Percentiles rank a stretch among this genome's conserved stretches.
phyloP scores from a whole-genome alignment of 2,888 invertebrate species.

The Melipona beecheii region DNA sequence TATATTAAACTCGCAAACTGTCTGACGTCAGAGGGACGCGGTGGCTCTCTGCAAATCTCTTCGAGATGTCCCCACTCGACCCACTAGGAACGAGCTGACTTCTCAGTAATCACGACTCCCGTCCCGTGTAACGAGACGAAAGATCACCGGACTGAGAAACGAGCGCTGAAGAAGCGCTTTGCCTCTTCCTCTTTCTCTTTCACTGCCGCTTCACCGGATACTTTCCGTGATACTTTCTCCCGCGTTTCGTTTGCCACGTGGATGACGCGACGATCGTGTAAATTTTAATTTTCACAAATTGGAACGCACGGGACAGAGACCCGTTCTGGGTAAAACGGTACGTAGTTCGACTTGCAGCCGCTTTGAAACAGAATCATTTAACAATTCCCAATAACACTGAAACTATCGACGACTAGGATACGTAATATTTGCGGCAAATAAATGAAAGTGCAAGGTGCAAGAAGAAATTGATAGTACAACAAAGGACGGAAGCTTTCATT shows the following conservation, averaged over 20 bases:
- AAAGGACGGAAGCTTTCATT: no score
- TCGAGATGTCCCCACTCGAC: slow-evolving; percentile 3
- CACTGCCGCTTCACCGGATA: neutral
- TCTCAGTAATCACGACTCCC: slow-evolving; percentile 26
- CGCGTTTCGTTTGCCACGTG: no score
- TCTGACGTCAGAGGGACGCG: neutral
- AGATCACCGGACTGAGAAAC: no score
- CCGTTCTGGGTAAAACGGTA: no score
- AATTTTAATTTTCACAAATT: no score
- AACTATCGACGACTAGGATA: no score
- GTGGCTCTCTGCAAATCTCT: neutral
- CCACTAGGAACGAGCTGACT: slow-evolving; percentile 7
- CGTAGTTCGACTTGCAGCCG: neutral
- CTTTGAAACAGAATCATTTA: neutral
- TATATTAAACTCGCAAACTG: slow-evolving; percentile 58
- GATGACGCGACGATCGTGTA: no score
- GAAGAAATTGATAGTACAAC: no score
- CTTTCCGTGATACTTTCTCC: neutral
- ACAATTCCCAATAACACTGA: neutral
- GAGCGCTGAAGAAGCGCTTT: neutral
- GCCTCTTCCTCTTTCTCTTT: neutral
- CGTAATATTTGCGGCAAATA: no score
- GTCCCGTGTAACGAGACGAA: neutral
- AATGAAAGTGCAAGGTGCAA: no score
- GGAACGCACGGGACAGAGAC: no score